phyloP scores from a whole-genome alignment of 2,797 vertebrate species.

The Danio kyathit region DNA sequence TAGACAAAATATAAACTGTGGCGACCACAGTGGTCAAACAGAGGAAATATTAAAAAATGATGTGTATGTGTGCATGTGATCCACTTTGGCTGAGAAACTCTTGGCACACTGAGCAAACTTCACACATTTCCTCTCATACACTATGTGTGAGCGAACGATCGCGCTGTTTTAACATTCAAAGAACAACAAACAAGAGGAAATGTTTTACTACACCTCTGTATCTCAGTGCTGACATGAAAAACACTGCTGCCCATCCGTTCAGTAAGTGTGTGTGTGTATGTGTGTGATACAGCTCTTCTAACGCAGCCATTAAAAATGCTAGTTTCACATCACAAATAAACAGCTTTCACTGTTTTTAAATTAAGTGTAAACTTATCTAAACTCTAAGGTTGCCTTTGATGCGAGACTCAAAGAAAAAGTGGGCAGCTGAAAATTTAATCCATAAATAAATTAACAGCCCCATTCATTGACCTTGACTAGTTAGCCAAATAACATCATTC shows the following conservation, averaged over 20 bases:
- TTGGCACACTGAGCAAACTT: constrained; percentile 53
- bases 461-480: constrained; percentile 12
- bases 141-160: constrained; percentile 37
- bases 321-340: not conserved
- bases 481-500: constrained; percentile 28
- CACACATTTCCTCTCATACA: constrained; percentile 45
- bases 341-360: not conserved
- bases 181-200: constrained; percentile 64
- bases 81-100: constrained; percentile 46
- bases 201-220: constrained; percentile 62
- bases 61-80: constrained; percentile 6
- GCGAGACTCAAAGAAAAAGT: not conserved
- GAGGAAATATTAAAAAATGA: not conserved
- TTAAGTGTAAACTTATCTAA: not conserved
- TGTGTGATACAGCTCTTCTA: constrained; percentile 11
- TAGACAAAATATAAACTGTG: not conserved
- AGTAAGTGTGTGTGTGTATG: constrained; percentile 5
- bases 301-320: not conserved
- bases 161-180: constrained; percentile 53
- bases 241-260: constrained; percentile 54
- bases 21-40: not conserved
- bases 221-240: constrained; percentile 46
- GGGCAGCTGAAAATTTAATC: not conserved
- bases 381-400: not conserved
- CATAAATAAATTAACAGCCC: not conserved